Percentiles rank a stretch among this genome's conserved stretches.
These are phyloP conservation scores for Platorchestia sp. DNA, from an alignment of 1,140 invertebrate genomes.

Conservation along the genomic window DNA sequence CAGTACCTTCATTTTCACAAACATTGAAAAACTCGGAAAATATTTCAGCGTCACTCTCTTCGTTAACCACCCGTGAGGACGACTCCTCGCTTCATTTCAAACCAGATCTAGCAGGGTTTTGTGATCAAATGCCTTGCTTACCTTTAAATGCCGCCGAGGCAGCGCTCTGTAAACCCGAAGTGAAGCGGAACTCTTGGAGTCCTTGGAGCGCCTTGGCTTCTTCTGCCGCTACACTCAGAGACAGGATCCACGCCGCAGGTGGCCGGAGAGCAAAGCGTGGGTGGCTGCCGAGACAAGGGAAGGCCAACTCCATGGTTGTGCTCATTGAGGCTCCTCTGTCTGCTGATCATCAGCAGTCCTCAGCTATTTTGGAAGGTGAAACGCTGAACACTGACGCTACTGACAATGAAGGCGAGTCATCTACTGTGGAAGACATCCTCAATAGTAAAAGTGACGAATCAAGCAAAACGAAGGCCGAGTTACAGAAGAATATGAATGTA, in stretches of 20 bases:
- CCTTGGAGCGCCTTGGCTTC: conserved; percentile 17
- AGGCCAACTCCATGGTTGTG: conserved; percentile 10
- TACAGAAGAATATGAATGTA: not conserved
- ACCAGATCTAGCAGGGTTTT: not conserved
- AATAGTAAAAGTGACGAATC: not conserved
- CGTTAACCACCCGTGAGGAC: not conserved
- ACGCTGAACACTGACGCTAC: not conserved
- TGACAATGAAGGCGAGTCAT: not conserved
- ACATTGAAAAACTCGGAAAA: not conserved
- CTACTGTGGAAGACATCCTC: not conserved
- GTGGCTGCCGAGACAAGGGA: conserved; percentile 26
- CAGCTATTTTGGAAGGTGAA: not conserved
- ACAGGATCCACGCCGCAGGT: conserved; percentile 22
- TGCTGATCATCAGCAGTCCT: not conserved
- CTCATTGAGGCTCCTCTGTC: not conserved
- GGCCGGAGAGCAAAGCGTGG: conserved; percentile 7
- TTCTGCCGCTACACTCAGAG: conserved; percentile 33
- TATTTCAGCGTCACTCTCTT: not conserved
- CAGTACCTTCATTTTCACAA: not conserved
- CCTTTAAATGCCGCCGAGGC: not conserved
- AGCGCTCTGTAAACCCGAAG: not conserved
- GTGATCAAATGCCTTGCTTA: not conserved
- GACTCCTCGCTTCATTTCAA: not conserved
- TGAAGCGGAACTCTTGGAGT: conserved; percentile 45
- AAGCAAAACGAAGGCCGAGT: not conserved